phyloP scores from a whole-genome alignment of 1,140 invertebrate genomes.

The Pachypsylla venusta region DNA sequence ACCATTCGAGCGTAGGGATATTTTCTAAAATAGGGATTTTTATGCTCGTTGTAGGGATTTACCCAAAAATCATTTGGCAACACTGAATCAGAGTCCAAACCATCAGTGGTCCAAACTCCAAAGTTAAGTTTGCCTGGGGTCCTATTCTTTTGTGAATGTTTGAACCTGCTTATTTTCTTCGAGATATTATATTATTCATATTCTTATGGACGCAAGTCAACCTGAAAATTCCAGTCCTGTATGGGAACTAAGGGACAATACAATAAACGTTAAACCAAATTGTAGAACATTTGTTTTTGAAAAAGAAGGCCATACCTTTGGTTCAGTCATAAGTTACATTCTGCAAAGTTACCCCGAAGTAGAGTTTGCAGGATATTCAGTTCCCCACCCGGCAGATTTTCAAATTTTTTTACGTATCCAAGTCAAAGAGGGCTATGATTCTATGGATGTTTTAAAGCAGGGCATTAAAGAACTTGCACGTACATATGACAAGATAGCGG shows the following conservation, averaged over 20 bases:
- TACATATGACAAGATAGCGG: not conserved
- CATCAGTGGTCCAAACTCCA: no score
- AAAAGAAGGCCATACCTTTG: slow-evolving; percentile 1
- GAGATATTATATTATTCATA: not conserved
- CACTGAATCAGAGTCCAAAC: no score
- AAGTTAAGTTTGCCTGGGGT: no score
- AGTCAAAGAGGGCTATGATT: slow-evolving; percentile 5
- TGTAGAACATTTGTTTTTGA: slow-evolving; percentile 5
- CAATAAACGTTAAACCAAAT: not conserved
- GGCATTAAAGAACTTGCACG: not conserved
- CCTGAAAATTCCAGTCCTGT: not conserved
- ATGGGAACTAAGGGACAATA: slow-evolving; percentile 1
- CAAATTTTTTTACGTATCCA: not conserved
- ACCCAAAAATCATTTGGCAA: no score
- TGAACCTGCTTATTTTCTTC: no score
- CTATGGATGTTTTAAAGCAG: not conserved
- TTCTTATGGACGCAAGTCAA: slow-evolving; percentile 1
- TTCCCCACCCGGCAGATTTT: not conserved
- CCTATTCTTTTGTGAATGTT: no score
- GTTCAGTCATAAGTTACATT: slow-evolving; percentile 3
- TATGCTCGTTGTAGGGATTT: no score
- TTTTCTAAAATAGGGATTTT: no score
- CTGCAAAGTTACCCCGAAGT: slow-evolving; percentile 6
- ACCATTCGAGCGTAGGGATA: no score
- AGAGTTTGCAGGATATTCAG: not conserved